Evolutionary conservation across 2,888 invertebrate genomes (phyloP).

Genomic region (Syritta pipiens): DNA sequence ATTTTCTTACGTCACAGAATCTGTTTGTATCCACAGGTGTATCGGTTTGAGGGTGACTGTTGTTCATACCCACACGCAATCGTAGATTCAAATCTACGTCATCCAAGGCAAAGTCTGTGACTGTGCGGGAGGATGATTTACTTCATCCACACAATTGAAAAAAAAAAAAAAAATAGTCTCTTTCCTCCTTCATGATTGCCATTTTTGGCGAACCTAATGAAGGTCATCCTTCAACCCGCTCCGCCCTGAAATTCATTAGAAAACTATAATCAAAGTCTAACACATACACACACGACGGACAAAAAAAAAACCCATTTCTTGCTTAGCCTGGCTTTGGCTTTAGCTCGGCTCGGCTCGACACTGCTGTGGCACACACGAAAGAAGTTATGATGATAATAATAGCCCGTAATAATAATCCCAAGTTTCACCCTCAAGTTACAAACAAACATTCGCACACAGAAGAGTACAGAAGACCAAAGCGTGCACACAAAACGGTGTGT

Average conservation of each 20-base stretch:
- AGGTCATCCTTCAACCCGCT: constrained; percentile 3
- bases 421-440: constrained; percentile 55
- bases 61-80: no score
- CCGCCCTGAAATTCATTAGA: constrained; percentile 20
- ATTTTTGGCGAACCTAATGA: not conserved
- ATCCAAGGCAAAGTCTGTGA: no score
- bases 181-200: not conserved
- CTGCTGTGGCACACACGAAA: constrained; percentile 28
- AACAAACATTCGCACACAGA: constrained; percentile 28
- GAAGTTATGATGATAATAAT: constrained; percentile 58
- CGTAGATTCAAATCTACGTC: no score
- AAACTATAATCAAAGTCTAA: constrained; percentile 20
- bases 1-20: no score
- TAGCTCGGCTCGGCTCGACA: no score
- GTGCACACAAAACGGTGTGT: no score
- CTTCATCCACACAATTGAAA: no score
- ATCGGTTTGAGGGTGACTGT: no score
- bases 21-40: no score
- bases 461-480: not conserved
- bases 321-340: not conserved
- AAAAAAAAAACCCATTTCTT: constrained; percentile 16
- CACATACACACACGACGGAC: not conserved
- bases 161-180: no score
- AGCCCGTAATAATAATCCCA: constrained; percentile 52
- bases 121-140: no score